Evolutionary conservation across 2,113 vertebrate species (phyloP).

Genomic region (Dicerorhinus sumatrensis): DNA sequence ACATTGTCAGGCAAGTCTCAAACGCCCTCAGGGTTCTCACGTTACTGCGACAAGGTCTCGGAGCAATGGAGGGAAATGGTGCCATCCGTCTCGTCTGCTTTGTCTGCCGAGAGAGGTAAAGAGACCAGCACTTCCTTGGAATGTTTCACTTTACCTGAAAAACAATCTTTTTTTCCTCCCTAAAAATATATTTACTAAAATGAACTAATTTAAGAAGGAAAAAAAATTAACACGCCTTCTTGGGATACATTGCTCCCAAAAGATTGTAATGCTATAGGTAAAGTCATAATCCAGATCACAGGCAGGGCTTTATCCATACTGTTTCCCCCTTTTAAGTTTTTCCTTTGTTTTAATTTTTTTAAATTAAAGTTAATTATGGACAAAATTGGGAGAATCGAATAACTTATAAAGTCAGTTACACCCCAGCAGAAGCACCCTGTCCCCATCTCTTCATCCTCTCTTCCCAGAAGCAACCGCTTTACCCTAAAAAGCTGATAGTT

Average conservation of each 20-base stretch:
- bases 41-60: not conserved
- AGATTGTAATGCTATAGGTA: not conserved
- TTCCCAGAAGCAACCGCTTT: not conserved
- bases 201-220: not conserved
- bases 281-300: not conserved
- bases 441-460: not conserved
- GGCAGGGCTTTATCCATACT: not conserved
- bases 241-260: not conserved
- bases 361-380: not conserved
- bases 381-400: not conserved
- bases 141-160: not conserved
- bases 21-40: not conserved
- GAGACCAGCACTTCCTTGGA: not conserved
- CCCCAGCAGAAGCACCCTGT: not conserved
- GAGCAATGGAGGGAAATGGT: not conserved
- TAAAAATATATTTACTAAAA: not conserved
- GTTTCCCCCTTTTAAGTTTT: not conserved
- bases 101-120: not conserved
- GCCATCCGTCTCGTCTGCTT: not conserved
- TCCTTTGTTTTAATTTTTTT: not conserved
- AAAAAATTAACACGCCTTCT: not conserved
- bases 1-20: slow-evolving; percentile 42
- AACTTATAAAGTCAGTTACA: not conserved
- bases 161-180: not conserved
- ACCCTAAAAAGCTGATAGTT: not conserved